A percentile compares a stretch with the other conserved stretches of the same genome.
These are phyloP conservation scores for Enteromius anoplus DNA, from an alignment of 2,797 vertebrate species.

Conservation along the genomic window DNA sequence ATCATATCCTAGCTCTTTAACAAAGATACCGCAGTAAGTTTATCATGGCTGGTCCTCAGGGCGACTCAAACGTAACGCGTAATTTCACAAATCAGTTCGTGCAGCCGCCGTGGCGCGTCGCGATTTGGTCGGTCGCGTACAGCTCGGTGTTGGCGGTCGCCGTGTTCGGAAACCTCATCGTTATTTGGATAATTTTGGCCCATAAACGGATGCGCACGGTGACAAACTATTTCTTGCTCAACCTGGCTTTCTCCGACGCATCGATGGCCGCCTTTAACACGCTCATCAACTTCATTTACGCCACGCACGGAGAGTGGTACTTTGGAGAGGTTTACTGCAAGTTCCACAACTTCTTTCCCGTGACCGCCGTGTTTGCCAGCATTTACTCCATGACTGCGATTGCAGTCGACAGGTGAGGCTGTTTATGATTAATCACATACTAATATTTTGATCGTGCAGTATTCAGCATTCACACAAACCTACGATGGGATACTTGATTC, in stretches of 20 bases:
- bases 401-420: conserved; percentile 86
- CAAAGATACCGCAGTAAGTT: too few species aligned
- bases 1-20: neutral
- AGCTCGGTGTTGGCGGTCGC: conserved; percentile 86
- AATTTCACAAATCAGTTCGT: conserved; percentile 88
- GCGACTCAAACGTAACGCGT: conserved; percentile 63
- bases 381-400: conserved; percentile 97
- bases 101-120: conserved; percentile 91
- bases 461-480: neutral
- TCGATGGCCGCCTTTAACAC: conserved; percentile 94
- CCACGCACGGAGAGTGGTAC: conserved; percentile 91
- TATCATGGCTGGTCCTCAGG: conserved; percentile 35
- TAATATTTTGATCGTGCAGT: neutral
- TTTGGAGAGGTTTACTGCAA: conserved; percentile 91
- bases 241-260: conserved; percentile 90
- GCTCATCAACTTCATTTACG: conserved; percentile 92
- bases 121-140: conserved; percentile 90
- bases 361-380: conserved; percentile 93
- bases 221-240: conserved; percentile 93
- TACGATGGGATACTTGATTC: neutral
- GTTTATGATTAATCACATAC: neutral
- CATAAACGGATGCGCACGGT: conserved; percentile 94
- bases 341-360: conserved; percentile 97
- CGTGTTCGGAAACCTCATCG: conserved; percentile 88
- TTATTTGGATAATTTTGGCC: conserved; percentile 94